Evolutionary conservation across 2,797 vertebrate species (phyloP).

Genomic region (Hylomyscus alleni): DNA sequence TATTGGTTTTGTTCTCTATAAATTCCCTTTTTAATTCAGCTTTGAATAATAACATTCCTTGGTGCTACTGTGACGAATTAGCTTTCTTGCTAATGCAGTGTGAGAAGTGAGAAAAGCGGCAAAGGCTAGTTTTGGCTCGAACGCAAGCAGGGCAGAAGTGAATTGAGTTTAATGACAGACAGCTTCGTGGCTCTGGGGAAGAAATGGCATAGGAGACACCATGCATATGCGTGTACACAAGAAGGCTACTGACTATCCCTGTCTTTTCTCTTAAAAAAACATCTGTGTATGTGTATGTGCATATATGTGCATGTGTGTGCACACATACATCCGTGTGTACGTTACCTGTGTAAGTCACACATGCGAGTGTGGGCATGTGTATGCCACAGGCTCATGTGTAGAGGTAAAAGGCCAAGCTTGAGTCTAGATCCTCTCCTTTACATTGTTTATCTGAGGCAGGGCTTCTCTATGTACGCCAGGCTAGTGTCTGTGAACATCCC

Average conservation of each 20-base stretch:
- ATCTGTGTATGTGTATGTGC: neutral
- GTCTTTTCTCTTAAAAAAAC: neutral
- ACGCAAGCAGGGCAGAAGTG: conserved; percentile 59
- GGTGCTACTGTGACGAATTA: conserved; percentile 81
- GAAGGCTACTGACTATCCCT: neutral
- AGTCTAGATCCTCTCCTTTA: neutral
- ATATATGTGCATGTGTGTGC: neutral
- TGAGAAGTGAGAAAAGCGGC: conserved; percentile 43
- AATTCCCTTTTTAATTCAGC: conserved; percentile 84
- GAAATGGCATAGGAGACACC: conserved; percentile 44
- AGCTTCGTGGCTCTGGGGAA: conserved; percentile 67
- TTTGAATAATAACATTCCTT: conserved; percentile 85
- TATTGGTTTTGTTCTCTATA: conserved; percentile 86
- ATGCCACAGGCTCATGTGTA: neutral
- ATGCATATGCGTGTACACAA: neutral
- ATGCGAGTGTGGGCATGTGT: neutral
- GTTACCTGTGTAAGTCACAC: neutral
- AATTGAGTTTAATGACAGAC: conserved; percentile 75
- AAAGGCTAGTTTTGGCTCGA: neutral
- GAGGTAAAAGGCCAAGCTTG: neutral
- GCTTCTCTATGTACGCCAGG: neutral
- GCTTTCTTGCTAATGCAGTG: conserved; percentile 72
- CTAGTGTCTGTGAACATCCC: neutral
- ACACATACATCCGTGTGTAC: neutral
- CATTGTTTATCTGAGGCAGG: neutral